phyloP scores from a whole-genome alignment of 2,888 invertebrate genomes.

The Standfussiana lucernea region DNA sequence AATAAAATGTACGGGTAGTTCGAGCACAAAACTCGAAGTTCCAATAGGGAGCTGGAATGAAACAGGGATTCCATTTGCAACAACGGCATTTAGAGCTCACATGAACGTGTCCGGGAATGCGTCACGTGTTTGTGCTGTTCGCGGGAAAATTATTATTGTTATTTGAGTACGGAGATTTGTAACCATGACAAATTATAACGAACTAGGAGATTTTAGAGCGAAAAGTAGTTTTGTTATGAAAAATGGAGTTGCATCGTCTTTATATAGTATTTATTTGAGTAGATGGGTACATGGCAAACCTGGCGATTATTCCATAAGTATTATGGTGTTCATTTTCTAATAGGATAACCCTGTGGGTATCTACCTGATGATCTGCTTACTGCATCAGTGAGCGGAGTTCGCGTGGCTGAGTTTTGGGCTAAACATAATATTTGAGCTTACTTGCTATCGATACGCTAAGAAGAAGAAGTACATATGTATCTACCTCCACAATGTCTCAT shows the following conservation, averaged over 20 bases:
- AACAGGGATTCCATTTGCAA: constrained; percentile 34
- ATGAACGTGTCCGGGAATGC: constrained; percentile 5
- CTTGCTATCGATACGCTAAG: too few species aligned
- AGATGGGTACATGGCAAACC: not conserved
- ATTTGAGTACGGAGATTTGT: constrained; percentile 13
- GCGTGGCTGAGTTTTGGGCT: too few species aligned
- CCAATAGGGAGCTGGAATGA: constrained; percentile 16
- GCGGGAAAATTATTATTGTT: not conserved
- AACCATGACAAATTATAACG: constrained; percentile 2
- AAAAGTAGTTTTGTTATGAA: not conserved
- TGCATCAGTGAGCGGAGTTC: too few species aligned
- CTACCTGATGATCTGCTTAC: too few species aligned
- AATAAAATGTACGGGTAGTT: constrained; percentile 4
- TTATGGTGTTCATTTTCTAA: not conserved
- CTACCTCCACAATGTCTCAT: too few species aligned
- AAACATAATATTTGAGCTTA: too few species aligned
- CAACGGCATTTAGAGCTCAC: constrained; percentile 39
- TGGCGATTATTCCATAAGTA: not conserved
- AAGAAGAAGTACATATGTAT: too few species aligned
- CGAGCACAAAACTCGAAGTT: not conserved
- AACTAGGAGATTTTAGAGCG: not conserved
- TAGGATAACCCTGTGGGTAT: too few species aligned
- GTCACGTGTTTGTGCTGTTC: constrained; percentile 7
- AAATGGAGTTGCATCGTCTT: not conserved
- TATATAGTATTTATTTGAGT: not conserved